phyloP scores from a whole-genome alignment of 2,797 vertebrate genomes.

The Mormyrus hasselquistii region DNA sequence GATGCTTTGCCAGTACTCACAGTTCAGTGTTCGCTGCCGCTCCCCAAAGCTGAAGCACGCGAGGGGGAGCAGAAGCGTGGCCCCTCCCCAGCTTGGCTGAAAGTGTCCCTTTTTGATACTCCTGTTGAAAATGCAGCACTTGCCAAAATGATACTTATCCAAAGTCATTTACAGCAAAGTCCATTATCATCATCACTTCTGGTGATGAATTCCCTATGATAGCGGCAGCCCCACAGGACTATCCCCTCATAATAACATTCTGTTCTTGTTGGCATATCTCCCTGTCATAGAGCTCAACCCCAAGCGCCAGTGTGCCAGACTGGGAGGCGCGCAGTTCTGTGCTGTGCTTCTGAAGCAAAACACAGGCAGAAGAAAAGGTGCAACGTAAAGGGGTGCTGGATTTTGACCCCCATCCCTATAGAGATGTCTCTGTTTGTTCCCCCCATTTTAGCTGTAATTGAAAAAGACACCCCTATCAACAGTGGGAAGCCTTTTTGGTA shows the following conservation, averaged over 20 bases:
- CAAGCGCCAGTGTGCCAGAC: constrained; percentile 55
- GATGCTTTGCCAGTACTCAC: neutral
- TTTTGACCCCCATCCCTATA: neutral
- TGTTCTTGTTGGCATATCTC: constrained; percentile 81
- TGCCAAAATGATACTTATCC: constrained; percentile 71
- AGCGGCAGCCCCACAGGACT: constrained; percentile 66
- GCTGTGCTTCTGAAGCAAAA: constrained; percentile 25
- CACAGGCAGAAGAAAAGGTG: constrained; percentile 16
- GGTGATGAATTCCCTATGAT: constrained; percentile 80
- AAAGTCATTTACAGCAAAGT: constrained; percentile 83
- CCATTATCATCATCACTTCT: constrained; percentile 76
- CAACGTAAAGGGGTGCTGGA: neutral
- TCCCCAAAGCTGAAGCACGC: neutral
- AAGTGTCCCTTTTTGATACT: constrained; percentile 46
- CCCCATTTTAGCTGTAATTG: constrained; percentile 33
- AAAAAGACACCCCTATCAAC: constrained; percentile 36
- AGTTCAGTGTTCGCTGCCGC: neutral
- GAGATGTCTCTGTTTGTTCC: constrained; percentile 19
- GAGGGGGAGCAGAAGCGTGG: neutral
- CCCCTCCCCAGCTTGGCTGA: neutral
- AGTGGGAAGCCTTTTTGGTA: constrained; percentile 9
- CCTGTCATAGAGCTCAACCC: constrained; percentile 61
- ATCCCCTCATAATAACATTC: constrained; percentile 81
- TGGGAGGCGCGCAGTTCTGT: constrained; percentile 31
- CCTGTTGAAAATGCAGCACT: constrained; percentile 46